Base-by-base conservation (phyloP, 2,797 vertebrate genomes). In the Hippocampus kuda region DNA sequence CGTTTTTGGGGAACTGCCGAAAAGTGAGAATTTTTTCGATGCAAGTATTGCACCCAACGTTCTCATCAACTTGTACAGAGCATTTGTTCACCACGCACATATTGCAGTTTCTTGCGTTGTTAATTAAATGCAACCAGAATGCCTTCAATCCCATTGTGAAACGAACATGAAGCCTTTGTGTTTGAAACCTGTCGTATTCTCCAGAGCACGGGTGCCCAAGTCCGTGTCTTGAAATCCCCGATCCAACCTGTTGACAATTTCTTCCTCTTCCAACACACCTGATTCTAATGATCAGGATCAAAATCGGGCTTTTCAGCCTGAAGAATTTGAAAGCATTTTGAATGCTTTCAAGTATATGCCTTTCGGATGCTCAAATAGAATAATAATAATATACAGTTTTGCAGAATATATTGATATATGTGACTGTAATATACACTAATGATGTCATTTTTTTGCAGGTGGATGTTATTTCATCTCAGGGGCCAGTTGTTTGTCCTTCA, bases 131-230 rank as follows among this genome's bases (percentile, higher is more conserved):
- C 26, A 30, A 79, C 81, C 81, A 70, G 54, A 77, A 70, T 84
- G 81, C 82, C 77, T 84, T 85, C 77, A 59, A 72, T 77, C 71
- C 73, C 75, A 56, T 67, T 73, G 53, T 69, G 2, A 44, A 73
- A 57, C 42, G 57, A 53, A 73, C 77, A 66, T 41, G 15, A 38
- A 79, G 56, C 53, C 53, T 76, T 80, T 2, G 69, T 78, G 20
- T 73, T 66, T 13, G 56, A 30, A 30, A 59, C 13, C 6, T 59
- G 56, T 27, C 16, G 10, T 59, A 59, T 30, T 59, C 56, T 15
- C 5, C 10, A 56, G n/a, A 26, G 34, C 34, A 38, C 6, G 6
- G 34, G 34, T 38, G 34, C 6, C 34, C 34, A 38, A 38, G 34
- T 38, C 34, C 34, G 6, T 38, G 34, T 38, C 34, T 38, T 38